phyloP scores from a whole-genome alignment of 2,113 vertebrate genomes.

The Gnathonemus longibarbis region DNA sequence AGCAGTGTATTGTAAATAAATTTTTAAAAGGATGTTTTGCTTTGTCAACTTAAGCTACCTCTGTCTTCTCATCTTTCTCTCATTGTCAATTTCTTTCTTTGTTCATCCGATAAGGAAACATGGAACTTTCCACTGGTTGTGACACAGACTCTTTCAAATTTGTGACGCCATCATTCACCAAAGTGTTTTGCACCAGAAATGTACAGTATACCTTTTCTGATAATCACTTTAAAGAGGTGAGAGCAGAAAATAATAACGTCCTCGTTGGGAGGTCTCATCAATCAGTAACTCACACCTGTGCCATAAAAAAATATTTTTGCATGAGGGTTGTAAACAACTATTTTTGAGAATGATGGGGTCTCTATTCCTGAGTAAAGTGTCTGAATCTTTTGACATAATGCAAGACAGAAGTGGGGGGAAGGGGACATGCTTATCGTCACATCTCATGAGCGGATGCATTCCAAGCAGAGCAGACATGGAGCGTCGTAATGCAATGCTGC shows the following conservation, averaged over 20 bases:
- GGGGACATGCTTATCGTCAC: not conserved
- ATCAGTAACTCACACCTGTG: not conserved
- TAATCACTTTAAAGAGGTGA: not conserved
- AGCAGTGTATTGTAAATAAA: constrained; percentile 3
- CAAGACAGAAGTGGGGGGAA: not conserved
- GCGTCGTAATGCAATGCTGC: not conserved
- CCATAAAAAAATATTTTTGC: not conserved
- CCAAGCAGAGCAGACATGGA: not conserved
- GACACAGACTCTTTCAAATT: not conserved
- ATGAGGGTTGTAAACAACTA: not conserved
- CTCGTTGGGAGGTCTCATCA: not conserved
- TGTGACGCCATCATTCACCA: not conserved
- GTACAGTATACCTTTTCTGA: not conserved
- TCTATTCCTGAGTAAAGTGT: not conserved
- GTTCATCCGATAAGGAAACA: not conserved
- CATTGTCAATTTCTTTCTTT: not conserved
- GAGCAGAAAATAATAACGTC: not conserved
- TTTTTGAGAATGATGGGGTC: not conserved
- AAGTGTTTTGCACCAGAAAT: not conserved
- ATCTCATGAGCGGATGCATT: not conserved
- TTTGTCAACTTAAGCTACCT: not conserved
- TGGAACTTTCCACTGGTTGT: not conserved
- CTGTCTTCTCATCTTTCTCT: not conserved
- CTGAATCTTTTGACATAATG: not conserved
- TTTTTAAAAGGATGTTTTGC: not conserved